phyloP scores from a whole-genome alignment of 2,113 vertebrate species.

The Misgurnus anguillicaudatus region DNA sequence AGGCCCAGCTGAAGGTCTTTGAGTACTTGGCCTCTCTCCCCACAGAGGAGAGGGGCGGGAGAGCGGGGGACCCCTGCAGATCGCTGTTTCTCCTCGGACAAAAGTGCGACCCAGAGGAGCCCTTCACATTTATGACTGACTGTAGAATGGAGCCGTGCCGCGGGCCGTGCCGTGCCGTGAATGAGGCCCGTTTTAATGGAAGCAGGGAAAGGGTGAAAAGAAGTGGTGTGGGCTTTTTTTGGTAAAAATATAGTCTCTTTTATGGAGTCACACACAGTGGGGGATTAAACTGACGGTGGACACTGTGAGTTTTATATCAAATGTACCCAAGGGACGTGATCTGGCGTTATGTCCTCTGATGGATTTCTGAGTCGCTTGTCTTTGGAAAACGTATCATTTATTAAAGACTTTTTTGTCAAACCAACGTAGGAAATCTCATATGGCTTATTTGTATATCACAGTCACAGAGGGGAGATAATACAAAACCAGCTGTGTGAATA shows the following conservation, averaged over 20 bases:
- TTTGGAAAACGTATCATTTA: no score
- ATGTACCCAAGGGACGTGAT: no score
- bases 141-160: constrained; percentile 63
- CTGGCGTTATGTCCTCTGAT: no score
- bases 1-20: constrained; percentile 55
- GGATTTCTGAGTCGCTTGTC: no score
- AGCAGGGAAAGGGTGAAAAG: constrained; percentile 60
- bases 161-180: constrained; percentile 67
- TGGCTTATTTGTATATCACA: no score
- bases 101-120: constrained; percentile 63
- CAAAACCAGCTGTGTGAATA: neutral
- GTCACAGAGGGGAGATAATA: neutral
- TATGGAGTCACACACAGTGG: constrained; percentile 35
- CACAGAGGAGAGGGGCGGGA: constrained; percentile 58
- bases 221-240: constrained; percentile 64
- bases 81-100: constrained; percentile 67
- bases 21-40: constrained; percentile 50
- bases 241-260: constrained; percentile 45
- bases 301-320: neutral
- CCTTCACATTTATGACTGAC: constrained; percentile 57
- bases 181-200: constrained; percentile 66
- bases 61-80: constrained; percentile 66
- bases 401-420: no score
- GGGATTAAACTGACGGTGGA: neutral
- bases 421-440: no score